Base-by-base conservation (phyloP, 2,888 invertebrate species). In the Drosophila sordidapex region DNA sequence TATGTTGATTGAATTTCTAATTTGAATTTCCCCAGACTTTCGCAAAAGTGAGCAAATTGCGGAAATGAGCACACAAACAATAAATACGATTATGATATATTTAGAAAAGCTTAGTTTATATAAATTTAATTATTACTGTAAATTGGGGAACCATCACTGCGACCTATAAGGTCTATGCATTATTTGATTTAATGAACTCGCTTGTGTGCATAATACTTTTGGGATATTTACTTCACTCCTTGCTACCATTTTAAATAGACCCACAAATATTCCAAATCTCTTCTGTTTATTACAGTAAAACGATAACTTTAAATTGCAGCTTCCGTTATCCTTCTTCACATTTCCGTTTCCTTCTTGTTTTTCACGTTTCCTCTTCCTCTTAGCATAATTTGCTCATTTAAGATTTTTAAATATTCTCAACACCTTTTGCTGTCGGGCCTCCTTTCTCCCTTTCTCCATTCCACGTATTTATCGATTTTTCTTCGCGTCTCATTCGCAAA, bases 1-100 rank as follows among this genome's bases (percentile, higher is more conserved):
- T 2, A 46, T 57, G 43, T 60, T 74, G 63, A 78, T 71, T 74
- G 53, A 53, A 77, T 64, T 67, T 58, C n/a, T 49, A 56, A 52
- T 52, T 33, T 48, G 31, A 29, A 43, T 46, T 29, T 5, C 6
- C 43, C 25, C 10, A 27, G 15, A 3, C 3, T 18, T 43, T 35
- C 7, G 27, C 2, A 15, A 38, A 54, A 54, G 54, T 54, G 36
- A 8, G 56, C 18, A 56, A 56, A 40, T 38, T 38, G 15, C 8
- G 38, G n/a, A 57, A 43, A 57, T 29, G 8, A 31, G 21, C 10
- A 8, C 27, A 15, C 21, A 25, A 46, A 46, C 21, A 46, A 25
- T 46, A 29, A 57, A 40, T 40, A 31, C 21, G 29, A 4, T 56
- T 56, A 56, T 29, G 8, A 15, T 52, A 1, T 21, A 8, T 15